Conservation (phyloP, 2,113 vertebrate genomes). For the Vidua chalybeata region DNA sequence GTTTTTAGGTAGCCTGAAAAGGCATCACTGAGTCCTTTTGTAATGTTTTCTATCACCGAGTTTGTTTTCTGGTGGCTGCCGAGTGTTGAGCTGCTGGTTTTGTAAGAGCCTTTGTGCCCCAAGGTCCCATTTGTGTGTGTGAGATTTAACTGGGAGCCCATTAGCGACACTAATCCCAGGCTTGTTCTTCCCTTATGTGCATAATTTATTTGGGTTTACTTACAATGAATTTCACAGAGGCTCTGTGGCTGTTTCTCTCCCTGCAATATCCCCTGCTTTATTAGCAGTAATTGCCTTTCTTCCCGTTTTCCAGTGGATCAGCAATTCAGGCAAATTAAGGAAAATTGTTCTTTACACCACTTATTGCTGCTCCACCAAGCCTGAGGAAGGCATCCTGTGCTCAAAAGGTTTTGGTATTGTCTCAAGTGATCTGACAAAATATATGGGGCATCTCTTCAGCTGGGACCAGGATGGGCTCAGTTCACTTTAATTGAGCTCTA, state of each 20-base stretch:
- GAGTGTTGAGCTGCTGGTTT: neutral
- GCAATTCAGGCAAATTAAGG: neutral
- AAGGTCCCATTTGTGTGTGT: conserved; percentile 1
- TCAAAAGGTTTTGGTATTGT: neutral
- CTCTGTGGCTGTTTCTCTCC: neutral
- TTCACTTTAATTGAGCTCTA: neutral
- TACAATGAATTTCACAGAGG: neutral
- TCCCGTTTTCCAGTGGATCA: neutral
- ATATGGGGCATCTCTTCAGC: fast-evolving
- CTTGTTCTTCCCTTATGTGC: neutral
- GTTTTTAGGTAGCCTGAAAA: neutral
- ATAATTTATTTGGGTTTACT: conserved; percentile 37
- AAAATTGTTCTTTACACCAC: neutral
- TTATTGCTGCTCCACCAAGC: neutral
- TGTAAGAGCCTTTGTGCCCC: neutral
- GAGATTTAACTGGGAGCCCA: neutral
- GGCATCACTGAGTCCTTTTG: neutral
- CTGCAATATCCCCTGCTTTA: neutral
- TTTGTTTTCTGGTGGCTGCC: neutral
- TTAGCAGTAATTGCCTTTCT: conserved; percentile 8
- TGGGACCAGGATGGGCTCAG: neutral
- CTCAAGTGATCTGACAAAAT: neutral
- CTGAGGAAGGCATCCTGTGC: neutral
- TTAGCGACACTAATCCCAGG: neutral
- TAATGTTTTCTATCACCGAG: neutral